These are phyloP conservation scores for Diloba caeruleocephala DNA, from an alignment of 2,888 invertebrate species.

Conservation along the genomic window DNA sequence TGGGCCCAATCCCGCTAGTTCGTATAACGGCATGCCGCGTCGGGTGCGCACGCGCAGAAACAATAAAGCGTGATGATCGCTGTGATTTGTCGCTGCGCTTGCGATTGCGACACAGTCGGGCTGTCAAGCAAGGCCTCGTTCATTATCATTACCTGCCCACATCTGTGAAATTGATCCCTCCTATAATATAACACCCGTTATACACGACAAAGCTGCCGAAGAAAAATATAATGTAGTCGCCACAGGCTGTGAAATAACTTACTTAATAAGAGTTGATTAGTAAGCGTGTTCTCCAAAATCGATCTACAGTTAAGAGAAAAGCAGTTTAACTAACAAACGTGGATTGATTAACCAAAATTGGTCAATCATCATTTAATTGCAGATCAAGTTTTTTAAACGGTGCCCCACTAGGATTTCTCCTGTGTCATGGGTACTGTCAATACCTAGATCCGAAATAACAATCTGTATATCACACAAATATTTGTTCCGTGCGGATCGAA, in stretches of 20 bases:
- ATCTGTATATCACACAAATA: too few relatives aligned
- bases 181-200: slow-evolving; percentile 12
- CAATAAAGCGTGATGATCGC: slow-evolving; percentile 28
- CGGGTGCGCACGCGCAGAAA: slow-evolving; percentile 37
- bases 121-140: slow-evolving; percentile 21
- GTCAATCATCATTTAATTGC: too few relatives aligned
- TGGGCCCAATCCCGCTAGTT: slow-evolving; percentile 34
- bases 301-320: too few relatives aligned
- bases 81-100: slow-evolving; percentile 39
- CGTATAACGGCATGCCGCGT: slow-evolving; percentile 36
- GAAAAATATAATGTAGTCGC: background rate
- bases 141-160: slow-evolving; percentile 17
- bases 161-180: slow-evolving; percentile 21
- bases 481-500: too few relatives aligned
- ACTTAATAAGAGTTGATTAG: too few relatives aligned
- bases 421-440: too few relatives aligned
- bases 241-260: background rate
- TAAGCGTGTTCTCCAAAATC: too few relatives aligned
- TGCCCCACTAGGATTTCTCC: too few relatives aligned
- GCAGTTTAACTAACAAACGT: too few relatives aligned
- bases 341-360: too few relatives aligned
- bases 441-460: too few relatives aligned
- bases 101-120: slow-evolving; percentile 30
- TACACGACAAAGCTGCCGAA: slow-evolving; percentile 4
- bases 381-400: too few relatives aligned